Evolutionary conservation across 2,113 vertebrate species (phyloP), one percentile per base, ranked within the genome.

Genomic region (Picathartes gymnocephalus): DNA sequence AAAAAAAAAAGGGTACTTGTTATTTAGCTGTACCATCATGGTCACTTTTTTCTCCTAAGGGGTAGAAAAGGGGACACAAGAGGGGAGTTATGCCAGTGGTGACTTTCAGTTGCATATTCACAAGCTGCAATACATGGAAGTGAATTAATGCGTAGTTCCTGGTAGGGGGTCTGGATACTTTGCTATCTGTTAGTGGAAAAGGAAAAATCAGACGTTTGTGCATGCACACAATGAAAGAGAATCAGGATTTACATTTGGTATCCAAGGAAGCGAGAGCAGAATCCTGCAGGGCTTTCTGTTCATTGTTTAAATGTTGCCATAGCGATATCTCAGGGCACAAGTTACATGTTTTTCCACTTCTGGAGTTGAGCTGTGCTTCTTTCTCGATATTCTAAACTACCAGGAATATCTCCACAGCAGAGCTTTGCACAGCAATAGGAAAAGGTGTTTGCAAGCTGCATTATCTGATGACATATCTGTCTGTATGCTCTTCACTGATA

Each of bases 231-330:
- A 50, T 86, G 53, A 80, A 92, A 79, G 94, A 81, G 86, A 95
- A 92, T 90, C 92, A 82, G 93, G 54, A 94, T 97, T 95, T 93
- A 84, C 90, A 89, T 94, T 93, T 95, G 85, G 96, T 95, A 92
- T 95, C 97, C 70, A 90, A 97, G 94, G 97, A 97, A 96, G 94
- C 93, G 3, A 77, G 93, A 91, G 85, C 95, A 95, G 90, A 96
- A 94, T 95, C 81, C 84, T 96, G 95, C 91, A 91, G 96, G 87
- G 92, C 96, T 98, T 98, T 97, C 92, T 97, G 92, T 98, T 96
- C 97, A 97, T 97, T 98, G 97, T 98, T 98, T 98, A 97, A 97
- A 87, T 11, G 97, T 98, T 98, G 95, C 98, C 97, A 98, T 98
- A 97, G 98, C 60, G 93, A 98, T 97, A 76, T 85, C 93, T 97